phyloP scores from a whole-genome alignment of 2,797 vertebrate species.

The Chloroceryle amazona region DNA sequence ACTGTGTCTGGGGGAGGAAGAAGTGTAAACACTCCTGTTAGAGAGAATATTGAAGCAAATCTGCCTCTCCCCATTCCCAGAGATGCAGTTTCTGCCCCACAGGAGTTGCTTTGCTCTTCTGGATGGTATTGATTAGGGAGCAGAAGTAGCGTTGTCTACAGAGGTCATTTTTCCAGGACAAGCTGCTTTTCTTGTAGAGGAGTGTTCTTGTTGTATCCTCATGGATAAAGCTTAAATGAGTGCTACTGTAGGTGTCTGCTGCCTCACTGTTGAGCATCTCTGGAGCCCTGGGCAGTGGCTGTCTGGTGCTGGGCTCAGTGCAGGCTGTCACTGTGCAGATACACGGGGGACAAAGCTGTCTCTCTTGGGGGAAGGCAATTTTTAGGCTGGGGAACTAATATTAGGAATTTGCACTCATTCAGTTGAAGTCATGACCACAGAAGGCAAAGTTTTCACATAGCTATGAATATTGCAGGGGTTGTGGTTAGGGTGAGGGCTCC shows the following conservation, averaged over 20 bases:
- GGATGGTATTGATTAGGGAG: not conserved
- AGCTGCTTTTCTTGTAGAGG: not conserved
- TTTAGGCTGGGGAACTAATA: not conserved
- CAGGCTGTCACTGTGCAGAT: not conserved
- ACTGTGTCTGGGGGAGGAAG: not conserved
- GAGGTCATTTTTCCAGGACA: not conserved
- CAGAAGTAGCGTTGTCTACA: not conserved
- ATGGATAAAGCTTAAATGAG: not conserved
- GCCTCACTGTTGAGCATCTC: not conserved
- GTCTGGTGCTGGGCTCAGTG: not conserved
- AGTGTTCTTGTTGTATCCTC: not conserved
- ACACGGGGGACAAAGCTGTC: not conserved
- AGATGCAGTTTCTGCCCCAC: not conserved
- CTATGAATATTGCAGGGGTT: not conserved
- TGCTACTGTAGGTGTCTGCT: not conserved
- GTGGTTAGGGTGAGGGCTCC: not conserved
- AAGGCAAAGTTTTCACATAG: not conserved
- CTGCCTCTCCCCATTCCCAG: not conserved
- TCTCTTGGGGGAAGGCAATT: not conserved
- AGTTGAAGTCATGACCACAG: not conserved
- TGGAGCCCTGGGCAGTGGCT: not conserved
- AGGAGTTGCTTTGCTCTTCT: not conserved
- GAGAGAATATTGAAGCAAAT: not conserved
- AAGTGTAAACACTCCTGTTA: too few relatives aligned
- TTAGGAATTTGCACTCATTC: not conserved